Percentiles rank a stretch among this genome's conserved stretches.
These are phyloP conservation scores for Trichopoda pennipes DNA, from an alignment of 2,888 invertebrate genomes.

Conservation along the genomic window DNA sequence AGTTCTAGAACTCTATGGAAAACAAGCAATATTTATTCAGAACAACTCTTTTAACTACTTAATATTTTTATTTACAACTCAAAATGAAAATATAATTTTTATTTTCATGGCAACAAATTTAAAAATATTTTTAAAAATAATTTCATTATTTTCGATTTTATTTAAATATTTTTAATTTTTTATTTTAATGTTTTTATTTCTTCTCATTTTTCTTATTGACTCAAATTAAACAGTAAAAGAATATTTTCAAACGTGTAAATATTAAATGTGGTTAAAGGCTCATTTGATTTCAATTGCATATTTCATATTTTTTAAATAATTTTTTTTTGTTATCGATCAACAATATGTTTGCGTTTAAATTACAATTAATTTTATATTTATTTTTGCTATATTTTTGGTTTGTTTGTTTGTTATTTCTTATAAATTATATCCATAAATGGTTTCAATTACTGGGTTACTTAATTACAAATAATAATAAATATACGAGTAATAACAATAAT, in stretches of 20 bases:
- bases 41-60: too few species aligned
- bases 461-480: slow-evolving; percentile 23
- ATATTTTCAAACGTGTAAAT: slow-evolving; percentile 7
- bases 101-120: too few species aligned
- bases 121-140: too few species aligned
- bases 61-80: too few species aligned
- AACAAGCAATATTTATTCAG: too few species aligned
- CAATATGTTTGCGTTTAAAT: slow-evolving; percentile 51
- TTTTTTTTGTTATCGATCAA: not conserved
- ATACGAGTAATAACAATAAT: slow-evolving; percentile 1
- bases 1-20: too few species aligned
- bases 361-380: slow-evolving; percentile 58
- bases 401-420: slow-evolving; percentile 18
- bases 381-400: slow-evolving; percentile 4
- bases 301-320: slow-evolving; percentile 4
- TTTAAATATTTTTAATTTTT: not conserved
- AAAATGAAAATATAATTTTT: too few species aligned
- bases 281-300: slow-evolving; percentile 36
- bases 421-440: slow-evolving; percentile 23
- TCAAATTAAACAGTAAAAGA: not conserved
- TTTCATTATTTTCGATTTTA: not conserved
- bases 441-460: slow-evolving; percentile 48
- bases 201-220: slow-evolving; percentile 28
- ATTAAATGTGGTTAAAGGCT: slow-evolving; percentile 23
- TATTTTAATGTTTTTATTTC: not conserved